phyloP scores from a whole-genome alignment of 2,888 invertebrate species.

The Euclidia mi region DNA sequence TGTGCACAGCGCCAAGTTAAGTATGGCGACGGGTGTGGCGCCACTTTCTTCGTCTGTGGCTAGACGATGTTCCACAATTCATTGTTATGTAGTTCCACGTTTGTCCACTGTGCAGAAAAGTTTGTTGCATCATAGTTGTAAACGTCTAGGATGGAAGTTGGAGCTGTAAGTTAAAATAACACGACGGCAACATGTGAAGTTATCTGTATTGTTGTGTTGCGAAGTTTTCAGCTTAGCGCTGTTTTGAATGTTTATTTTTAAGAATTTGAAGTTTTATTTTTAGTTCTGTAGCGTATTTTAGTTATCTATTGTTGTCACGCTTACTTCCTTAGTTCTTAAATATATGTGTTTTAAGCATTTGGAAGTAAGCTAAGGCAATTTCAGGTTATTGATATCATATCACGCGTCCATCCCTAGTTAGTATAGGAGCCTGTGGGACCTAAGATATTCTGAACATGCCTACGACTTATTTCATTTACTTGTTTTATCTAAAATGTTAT shows the following conservation, averaged over 20 bases:
- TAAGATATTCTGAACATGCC: too few species aligned
- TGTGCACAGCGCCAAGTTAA: not conserved
- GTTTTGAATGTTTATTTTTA: slow-evolving; percentile 16
- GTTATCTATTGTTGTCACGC: too few species aligned
- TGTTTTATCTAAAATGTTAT: too few species aligned
- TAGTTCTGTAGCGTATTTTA: too few species aligned
- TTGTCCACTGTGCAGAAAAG: not conserved
- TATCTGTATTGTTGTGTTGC: slow-evolving; percentile 29
- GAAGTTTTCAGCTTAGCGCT: slow-evolving; percentile 19
- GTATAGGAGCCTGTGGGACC: too few species aligned
- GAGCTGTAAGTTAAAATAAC: slow-evolving; percentile 34
- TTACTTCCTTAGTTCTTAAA: too few species aligned
- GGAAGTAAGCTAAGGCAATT: too few species aligned
- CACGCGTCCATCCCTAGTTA: too few species aligned
- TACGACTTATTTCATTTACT: too few species aligned
- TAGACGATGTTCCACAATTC: not conserved
- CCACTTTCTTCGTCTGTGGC: not conserved
- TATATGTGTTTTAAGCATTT: too few species aligned
- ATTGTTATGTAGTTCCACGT: not conserved
- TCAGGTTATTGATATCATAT: too few species aligned
- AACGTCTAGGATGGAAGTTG: slow-evolving; percentile 15
- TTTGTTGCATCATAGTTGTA: slow-evolving; percentile 18
- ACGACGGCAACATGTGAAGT: slow-evolving; percentile 24
- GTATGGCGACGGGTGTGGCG: not conserved
- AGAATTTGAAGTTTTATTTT: slow-evolving; percentile 20